phyloP scores from a whole-genome alignment of 2,113 vertebrate genomes.

The Tonatia bakeri region DNA sequence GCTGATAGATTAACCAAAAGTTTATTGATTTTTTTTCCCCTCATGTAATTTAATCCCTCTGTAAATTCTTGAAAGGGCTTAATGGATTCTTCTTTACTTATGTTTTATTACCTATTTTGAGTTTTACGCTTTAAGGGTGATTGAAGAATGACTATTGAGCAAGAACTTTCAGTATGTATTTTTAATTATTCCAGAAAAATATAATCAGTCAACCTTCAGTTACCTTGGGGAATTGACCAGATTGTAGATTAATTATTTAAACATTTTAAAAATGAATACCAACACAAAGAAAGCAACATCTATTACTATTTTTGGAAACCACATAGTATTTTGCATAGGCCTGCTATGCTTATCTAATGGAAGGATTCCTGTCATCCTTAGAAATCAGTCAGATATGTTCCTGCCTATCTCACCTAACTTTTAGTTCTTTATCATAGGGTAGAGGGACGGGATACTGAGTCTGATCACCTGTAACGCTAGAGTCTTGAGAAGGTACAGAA shows the following conservation, averaged over 20 bases:
- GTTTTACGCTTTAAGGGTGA: neutral
- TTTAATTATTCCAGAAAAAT: conserved; percentile 17
- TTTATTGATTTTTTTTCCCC: neutral
- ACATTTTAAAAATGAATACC: neutral
- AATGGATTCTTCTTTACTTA: neutral
- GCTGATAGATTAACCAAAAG: neutral
- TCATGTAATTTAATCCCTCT: neutral
- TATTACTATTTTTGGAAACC: neutral
- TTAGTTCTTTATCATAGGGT: neutral
- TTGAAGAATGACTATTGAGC: neutral
- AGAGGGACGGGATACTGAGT: neutral
- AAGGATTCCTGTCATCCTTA: neutral
- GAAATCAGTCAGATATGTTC: neutral
- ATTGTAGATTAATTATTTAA: conserved; percentile 23
- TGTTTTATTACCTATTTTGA: conserved; percentile 31
- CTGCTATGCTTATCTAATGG: neutral
- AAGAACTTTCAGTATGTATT: conserved; percentile 3
- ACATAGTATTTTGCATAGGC: neutral
- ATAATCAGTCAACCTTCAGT: neutral
- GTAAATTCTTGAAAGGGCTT: neutral
- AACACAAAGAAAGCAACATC: neutral
- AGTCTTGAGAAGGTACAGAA: neutral
- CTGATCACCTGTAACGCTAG: neutral
- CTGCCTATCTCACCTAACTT: neutral
- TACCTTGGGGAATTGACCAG: neutral